Evolutionary conservation across 1,140 invertebrate species (phyloP).

Genomic region (Drosophila ogumai): DNA sequence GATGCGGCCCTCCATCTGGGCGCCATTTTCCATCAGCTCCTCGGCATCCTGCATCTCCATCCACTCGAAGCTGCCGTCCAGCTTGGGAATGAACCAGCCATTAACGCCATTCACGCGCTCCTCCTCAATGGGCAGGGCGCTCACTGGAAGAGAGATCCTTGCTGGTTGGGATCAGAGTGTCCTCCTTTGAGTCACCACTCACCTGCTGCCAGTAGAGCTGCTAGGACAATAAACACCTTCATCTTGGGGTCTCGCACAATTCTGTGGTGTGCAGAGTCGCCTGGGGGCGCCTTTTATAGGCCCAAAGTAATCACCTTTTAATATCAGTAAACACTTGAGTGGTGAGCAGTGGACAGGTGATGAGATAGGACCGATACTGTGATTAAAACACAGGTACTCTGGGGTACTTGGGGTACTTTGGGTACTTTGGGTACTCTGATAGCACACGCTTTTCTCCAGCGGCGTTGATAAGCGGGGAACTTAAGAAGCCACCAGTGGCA

Average conservation of each 20-base stretch:
- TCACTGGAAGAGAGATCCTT: slow-evolving; percentile 36
- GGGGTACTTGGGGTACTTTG: background rate
- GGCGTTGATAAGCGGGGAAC: slow-evolving; percentile 20
- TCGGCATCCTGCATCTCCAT: slow-evolving; percentile 57
- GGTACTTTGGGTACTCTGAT: slow-evolving; percentile 9
- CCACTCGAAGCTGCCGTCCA: slow-evolving; percentile 50
- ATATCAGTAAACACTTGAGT: slow-evolving; percentile 53
- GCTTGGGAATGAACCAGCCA: slow-evolving; percentile 55
- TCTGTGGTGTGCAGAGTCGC: slow-evolving; percentile 22
- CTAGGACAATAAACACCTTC: slow-evolving; percentile 55
- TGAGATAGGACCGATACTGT: slow-evolving; percentile 31
- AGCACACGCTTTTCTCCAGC: slow-evolving; percentile 17
- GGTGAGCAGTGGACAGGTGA: slow-evolving; percentile 7
- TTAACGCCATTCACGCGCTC: slow-evolving; percentile 53
- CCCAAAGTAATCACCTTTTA: slow-evolving; percentile 37
- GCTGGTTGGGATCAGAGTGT: too few relatives aligned
- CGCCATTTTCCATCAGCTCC: slow-evolving; percentile 38
- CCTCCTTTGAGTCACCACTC: background rate
- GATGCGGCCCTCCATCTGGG: slow-evolving; percentile 42
- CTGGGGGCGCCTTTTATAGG: slow-evolving; percentile 54
- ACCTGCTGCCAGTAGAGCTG: slow-evolving; percentile 55
- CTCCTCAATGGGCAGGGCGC: slow-evolving; percentile 50
- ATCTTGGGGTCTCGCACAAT: slow-evolving; percentile 31
- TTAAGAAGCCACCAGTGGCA: background rate
- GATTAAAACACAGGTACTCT: slow-evolving; percentile 20